These are phyloP conservation scores for Pica pica DNA, from an alignment of 2,113 vertebrate genomes.

Conservation along the genomic window DNA sequence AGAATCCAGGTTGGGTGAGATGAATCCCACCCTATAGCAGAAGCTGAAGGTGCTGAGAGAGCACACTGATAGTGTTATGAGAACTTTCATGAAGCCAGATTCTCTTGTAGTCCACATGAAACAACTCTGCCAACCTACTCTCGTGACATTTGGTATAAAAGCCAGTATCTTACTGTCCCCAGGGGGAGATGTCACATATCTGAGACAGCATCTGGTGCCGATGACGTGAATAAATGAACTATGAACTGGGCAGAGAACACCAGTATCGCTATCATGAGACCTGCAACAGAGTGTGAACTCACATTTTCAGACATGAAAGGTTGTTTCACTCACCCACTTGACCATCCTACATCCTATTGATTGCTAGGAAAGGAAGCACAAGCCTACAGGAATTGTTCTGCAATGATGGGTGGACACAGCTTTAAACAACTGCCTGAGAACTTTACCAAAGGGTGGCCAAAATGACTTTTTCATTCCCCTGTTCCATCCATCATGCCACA, in stretches of 20 bases:
- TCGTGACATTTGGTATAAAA: neutral
- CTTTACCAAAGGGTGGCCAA: neutral
- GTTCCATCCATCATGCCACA: neutral
- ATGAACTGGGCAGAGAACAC: conserved; percentile 1
- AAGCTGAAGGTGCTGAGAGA: neutral
- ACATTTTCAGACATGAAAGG: conserved; percentile 6
- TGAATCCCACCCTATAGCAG: neutral
- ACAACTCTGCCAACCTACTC: neutral
- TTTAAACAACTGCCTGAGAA: conserved; percentile 9
- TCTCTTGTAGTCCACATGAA: neutral
- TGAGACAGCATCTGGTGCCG: neutral
- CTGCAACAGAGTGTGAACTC: conserved; percentile 16
- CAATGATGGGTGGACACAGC: neutral
- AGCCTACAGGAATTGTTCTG: neutral
- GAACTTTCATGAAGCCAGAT: neutral
- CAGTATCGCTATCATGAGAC: neutral
- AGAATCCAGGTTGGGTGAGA: neutral
- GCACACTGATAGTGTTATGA: neutral
- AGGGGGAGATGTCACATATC: neutral
- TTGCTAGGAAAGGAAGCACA: conserved; percentile 7
- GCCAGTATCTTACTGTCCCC: neutral
- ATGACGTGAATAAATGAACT: neutral
- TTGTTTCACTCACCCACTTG: neutral
- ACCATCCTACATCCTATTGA: neutral
- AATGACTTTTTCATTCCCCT: neutral